These are phyloP conservation scores for Delichon dasypus DNA, from an alignment of 2,797 vertebrate genomes.

Conservation along the genomic window DNA sequence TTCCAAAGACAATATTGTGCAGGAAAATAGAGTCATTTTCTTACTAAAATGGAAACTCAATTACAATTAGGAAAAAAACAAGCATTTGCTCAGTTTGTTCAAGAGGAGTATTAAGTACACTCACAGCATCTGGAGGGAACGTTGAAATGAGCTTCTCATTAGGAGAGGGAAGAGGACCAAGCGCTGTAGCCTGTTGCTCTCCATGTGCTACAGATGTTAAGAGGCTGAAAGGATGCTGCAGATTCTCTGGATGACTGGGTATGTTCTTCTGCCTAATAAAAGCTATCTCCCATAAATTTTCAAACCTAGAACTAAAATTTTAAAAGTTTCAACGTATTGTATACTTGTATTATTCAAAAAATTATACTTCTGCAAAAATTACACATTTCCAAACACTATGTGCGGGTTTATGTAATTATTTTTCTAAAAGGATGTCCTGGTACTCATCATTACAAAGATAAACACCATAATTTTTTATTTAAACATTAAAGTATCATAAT, in stretches of 20 bases:
- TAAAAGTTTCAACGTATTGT: background rate
- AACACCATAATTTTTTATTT: background rate
- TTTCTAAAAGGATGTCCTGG: background rate
- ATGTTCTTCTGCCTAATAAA: slow-evolving; percentile 83
- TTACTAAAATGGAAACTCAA: background rate
- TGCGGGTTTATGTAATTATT: background rate
- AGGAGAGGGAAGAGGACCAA: slow-evolving; percentile 12
- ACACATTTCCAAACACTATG: background rate
- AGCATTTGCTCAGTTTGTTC: slow-evolving; percentile 67
- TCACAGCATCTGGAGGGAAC: slow-evolving; percentile 63
- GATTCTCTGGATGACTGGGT: slow-evolving; percentile 71
- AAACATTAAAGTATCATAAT: background rate
- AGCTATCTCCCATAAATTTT: slow-evolving; percentile 88
- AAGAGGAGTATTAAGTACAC: slow-evolving; percentile 59
- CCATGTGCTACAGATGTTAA: slow-evolving; percentile 34
- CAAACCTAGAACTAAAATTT: slow-evolving; percentile 75
- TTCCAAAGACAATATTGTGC: background rate
- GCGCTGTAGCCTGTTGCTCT: slow-evolving; percentile 25
- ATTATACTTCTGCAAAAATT: background rate
- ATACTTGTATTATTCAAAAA: background rate
- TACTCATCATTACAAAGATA: background rate
- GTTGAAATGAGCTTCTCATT: slow-evolving; percentile 64
- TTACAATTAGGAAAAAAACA: background rate
- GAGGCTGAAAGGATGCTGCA: slow-evolving; percentile 70
- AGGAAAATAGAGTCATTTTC: background rate